Percentiles rank a stretch among this genome's conserved stretches.
phyloP scores from a whole-genome alignment of 1,140 invertebrate genomes.

The Gonioctena quinquepunctata region DNA sequence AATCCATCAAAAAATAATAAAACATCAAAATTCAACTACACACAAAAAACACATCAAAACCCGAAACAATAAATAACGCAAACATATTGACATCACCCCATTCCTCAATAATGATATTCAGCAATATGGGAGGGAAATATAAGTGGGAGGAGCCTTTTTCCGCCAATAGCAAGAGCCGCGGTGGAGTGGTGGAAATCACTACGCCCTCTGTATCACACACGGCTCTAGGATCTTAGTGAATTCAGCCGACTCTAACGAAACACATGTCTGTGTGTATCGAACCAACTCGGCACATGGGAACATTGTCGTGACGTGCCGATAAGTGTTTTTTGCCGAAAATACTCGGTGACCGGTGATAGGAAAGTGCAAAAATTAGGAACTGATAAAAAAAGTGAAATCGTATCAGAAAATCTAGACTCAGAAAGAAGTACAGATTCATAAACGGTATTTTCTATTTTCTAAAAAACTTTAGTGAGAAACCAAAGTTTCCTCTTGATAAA shows the following conservation, averaged over 20 bases:
- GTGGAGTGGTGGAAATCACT: conserved; percentile 4
- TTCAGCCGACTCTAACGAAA: not conserved
- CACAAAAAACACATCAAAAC: conserved; percentile 48
- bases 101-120: conserved; percentile 52
- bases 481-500: too few relatives aligned
- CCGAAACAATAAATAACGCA: conserved; percentile 50
- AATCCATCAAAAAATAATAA: conserved; percentile 53
- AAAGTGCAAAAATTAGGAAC: too few relatives aligned
- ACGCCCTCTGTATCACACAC: conserved; percentile 29
- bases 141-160: conserved; percentile 22
- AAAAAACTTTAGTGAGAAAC: too few relatives aligned
- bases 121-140: conserved; percentile 30
- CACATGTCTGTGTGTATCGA: not conserved
- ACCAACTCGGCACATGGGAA: not conserved
- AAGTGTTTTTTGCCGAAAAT: not conserved
- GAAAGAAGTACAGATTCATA: too few relatives aligned
- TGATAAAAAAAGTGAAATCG: too few relatives aligned
- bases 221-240: not conserved
- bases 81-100: conserved; percentile 53
- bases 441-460: too few relatives aligned
- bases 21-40: conserved; percentile 48
- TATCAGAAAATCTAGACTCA: too few relatives aligned
- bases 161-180: conserved; percentile 21
- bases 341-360: not conserved
- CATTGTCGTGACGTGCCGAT: not conserved